These are phyloP conservation scores for Staurois parvus DNA, from an alignment of 2,797 vertebrate genomes.

Conservation along the genomic window DNA sequence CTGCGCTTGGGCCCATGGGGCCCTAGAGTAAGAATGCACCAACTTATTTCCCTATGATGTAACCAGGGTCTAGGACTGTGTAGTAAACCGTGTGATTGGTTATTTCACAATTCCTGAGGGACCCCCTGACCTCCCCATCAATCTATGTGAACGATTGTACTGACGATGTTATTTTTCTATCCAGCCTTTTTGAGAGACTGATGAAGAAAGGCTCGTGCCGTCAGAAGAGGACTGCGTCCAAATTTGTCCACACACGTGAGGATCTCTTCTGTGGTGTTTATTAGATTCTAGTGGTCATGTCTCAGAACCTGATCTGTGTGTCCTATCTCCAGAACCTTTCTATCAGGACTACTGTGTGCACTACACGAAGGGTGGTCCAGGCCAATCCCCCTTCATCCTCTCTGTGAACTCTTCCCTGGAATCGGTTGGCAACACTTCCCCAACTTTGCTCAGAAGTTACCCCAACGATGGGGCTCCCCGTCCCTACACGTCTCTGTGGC, in stretches of 20 bases:
- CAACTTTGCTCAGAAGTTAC: background rate
- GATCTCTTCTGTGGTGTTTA: background rate
- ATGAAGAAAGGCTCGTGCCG: slow-evolving; percentile 4
- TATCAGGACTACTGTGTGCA: slow-evolving; percentile 80
- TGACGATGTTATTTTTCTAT: background rate
- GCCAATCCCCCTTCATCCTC: slow-evolving; percentile 55
- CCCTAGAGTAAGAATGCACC: too few relatives aligned
- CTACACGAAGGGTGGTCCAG: slow-evolving; percentile 59
- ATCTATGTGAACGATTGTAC: background rate
- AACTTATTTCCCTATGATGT: too few relatives aligned
- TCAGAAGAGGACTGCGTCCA: slow-evolving; percentile 45
- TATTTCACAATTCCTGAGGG: background rate
- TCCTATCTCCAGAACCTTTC: slow-evolving; percentile 73
- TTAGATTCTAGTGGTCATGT: too few relatives aligned
- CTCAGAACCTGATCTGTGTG: background rate
- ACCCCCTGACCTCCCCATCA: background rate
- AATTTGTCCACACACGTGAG: slow-evolving; percentile 60
- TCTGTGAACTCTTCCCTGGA: slow-evolving; percentile 63
- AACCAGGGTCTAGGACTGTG: too few relatives aligned
- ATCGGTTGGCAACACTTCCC: slow-evolving; percentile 1
- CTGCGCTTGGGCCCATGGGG: too few relatives aligned
- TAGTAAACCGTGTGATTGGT: background rate
- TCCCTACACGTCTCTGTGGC: slow-evolving; percentile 75
- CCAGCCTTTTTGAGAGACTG: slow-evolving; percentile 20
- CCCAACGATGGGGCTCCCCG: slow-evolving; percentile 33